Conservation (phyloP, 30 jellyfish, hydroid and myxozoan genomes). For the Pseudorhiza aurosa region DNA sequence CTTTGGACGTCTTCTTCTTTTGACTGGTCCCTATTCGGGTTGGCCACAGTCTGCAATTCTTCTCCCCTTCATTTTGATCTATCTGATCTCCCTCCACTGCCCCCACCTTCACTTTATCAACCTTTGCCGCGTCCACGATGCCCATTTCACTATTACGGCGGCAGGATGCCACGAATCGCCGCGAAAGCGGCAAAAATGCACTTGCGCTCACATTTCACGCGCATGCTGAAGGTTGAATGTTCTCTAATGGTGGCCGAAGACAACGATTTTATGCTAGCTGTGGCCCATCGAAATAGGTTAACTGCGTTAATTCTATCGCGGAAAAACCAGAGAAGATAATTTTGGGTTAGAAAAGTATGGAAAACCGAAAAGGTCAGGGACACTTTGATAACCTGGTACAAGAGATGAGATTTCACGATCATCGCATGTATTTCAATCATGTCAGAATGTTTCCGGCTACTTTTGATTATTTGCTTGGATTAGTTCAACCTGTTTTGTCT, state of each 20-base stretch:
- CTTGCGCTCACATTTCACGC: too few relatives aligned
- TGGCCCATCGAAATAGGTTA: conserved; percentile 33
- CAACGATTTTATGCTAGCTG: conserved; percentile 15
- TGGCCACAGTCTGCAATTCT: too few relatives aligned
- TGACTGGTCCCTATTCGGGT: too few relatives aligned
- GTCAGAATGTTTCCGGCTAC: conserved; percentile 40
- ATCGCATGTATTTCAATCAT: conserved; percentile 17
- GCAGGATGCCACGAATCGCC: neutral
- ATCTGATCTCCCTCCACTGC: too few relatives aligned
- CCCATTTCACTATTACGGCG: too few relatives aligned
- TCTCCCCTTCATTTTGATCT: too few relatives aligned
- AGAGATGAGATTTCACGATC: conserved; percentile 28
- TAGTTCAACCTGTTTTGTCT: neutral
- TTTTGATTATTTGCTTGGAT: conserved; percentile 27
- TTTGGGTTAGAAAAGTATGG: conserved; percentile 45
- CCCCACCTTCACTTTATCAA: too few relatives aligned
- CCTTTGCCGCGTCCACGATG: too few relatives aligned
- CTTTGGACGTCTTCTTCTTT: too few relatives aligned
- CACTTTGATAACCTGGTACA: conserved; percentile 20
- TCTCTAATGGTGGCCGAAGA: neutral
- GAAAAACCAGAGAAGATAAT: conserved; percentile 2
- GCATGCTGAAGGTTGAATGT: too few relatives aligned
- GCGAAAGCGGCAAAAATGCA: too few relatives aligned
- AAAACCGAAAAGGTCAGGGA: conserved; percentile 22
- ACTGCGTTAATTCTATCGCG: conserved; percentile 7